Evolutionary conservation across 2,888 invertebrate genomes (phyloP), one percentile per base, ranked within the genome.

Genomic region (Luperina testacea): DNA sequence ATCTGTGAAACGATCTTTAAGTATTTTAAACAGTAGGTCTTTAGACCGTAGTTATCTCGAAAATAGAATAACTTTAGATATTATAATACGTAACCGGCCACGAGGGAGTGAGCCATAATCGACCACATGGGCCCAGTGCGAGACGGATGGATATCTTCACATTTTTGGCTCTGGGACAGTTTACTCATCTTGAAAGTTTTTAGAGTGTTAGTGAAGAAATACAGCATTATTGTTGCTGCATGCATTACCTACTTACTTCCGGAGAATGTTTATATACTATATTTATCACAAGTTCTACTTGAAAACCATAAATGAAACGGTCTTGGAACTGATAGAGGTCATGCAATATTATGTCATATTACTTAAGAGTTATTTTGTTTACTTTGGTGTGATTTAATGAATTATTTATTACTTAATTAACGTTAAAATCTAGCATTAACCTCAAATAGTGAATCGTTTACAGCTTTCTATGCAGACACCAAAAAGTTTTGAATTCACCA

Each of bases 201-300:
- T 48, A 20, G 4, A 48, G 9, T 1, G 11, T 20, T 20, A 38
- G 13, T n/a, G 11, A 24, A 59, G 2, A 38, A 57, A 73, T 73
- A 48, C 27, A 64, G 24, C 11, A 48, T 65, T 65, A 65, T 59
- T 38, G 59, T 42, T 32, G 17, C 53, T 64, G n/a, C 8, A 20
- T n/a, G 7, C 2, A 32, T 20, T 13, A 38, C 64, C 20, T 24
- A 64, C 6, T 13, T 24, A 68, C 77, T 77, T 83, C 69, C 42
- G 69, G 80, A 69, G 68, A 80, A 80, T 77, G 77, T 48, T 61
- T 53, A 24, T 24, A 68, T 20, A 57, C 83, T 82, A 82, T 83
- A 51, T 77, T 59, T 82, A 82, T 82, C 53, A 77, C 83, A 82
- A 69, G 83, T 80, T 80, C 68, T 64, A 80, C 83, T 80, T 80